Conservation (phyloP, 2,113 vertebrate species). For the Rynchops niger region DNA sequence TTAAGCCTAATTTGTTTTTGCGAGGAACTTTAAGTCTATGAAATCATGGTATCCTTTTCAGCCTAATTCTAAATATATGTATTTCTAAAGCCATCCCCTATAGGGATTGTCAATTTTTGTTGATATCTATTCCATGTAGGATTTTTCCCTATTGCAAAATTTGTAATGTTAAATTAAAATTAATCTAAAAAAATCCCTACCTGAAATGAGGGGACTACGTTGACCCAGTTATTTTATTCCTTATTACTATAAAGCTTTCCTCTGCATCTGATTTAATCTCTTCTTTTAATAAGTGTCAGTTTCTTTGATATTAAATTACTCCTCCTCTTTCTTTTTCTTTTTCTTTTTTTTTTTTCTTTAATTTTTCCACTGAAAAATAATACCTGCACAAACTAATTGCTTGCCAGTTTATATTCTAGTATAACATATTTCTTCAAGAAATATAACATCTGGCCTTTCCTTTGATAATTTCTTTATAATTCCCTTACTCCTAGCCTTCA, state of each 20-base stretch:
- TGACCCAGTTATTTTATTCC: neutral
- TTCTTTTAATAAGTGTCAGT: neutral
- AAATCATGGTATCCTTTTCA: neutral
- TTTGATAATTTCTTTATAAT: neutral
- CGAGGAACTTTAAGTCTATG: neutral
- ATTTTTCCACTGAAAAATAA: neutral
- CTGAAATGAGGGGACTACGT: neutral
- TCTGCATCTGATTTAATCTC: neutral
- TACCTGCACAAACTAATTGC: neutral
- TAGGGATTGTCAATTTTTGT: neutral
- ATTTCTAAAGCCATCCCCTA: neutral
- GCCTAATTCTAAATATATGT: neutral
- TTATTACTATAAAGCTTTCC: neutral
- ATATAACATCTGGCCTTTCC: neutral
- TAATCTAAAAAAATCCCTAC: neutral
- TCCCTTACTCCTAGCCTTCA: neutral
- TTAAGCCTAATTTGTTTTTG: neutral
- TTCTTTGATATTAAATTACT: neutral
- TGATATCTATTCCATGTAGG: neutral
- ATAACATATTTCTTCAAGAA: neutral
- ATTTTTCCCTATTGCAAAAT: neutral
- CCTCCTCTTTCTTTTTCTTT: no score
- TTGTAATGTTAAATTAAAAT: neutral
- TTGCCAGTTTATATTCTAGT: neutral
- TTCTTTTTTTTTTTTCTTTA: neutral